Evolutionary conservation across 2,113 vertebrate species (phyloP).

Genomic region (Todiramphus chloris): DNA sequence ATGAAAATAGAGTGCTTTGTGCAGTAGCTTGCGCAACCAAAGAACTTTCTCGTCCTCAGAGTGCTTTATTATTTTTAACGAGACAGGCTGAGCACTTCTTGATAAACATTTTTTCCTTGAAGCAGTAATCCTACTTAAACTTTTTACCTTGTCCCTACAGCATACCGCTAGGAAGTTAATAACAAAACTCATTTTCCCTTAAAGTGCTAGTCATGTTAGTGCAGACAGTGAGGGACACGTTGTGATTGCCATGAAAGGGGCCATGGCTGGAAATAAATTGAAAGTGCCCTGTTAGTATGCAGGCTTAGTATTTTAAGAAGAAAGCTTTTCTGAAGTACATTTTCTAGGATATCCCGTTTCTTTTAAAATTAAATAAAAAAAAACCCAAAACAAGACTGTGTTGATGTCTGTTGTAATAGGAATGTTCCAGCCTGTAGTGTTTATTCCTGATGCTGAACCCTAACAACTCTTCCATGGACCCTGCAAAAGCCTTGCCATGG

Average conservation of each 20-base stretch:
- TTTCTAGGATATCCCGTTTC: not conserved
- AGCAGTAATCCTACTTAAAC: conserved; percentile 63
- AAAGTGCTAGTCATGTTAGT: not conserved
- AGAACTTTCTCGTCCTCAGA: conserved; percentile 29
- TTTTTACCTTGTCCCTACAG: conserved; percentile 57
- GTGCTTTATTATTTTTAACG: conserved; percentile 61
- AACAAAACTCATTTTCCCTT: conserved; percentile 29
- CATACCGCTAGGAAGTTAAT: conserved; percentile 14
- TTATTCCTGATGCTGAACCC: not conserved
- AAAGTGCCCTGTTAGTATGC: not conserved
- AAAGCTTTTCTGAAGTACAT: not conserved
- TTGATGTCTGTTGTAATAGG: not conserved
- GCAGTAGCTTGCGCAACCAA: conserved; percentile 51
- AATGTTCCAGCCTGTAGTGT: not conserved
- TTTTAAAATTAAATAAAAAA: not conserved
- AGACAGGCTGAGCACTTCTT: conserved; percentile 59
- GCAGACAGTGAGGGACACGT: not conserved
- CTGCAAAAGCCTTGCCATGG: not conserved
- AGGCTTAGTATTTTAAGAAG: not conserved
- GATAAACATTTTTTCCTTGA: conserved; percentile 61
- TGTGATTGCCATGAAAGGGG: not conserved
- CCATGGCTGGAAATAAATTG: not conserved
- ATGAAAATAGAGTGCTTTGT: conserved; percentile 49
- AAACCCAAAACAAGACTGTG: not conserved
- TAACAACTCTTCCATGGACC: not conserved